Conservation (phyloP, 2,888 invertebrate genomes). For the Cantharis lateralis region DNA sequence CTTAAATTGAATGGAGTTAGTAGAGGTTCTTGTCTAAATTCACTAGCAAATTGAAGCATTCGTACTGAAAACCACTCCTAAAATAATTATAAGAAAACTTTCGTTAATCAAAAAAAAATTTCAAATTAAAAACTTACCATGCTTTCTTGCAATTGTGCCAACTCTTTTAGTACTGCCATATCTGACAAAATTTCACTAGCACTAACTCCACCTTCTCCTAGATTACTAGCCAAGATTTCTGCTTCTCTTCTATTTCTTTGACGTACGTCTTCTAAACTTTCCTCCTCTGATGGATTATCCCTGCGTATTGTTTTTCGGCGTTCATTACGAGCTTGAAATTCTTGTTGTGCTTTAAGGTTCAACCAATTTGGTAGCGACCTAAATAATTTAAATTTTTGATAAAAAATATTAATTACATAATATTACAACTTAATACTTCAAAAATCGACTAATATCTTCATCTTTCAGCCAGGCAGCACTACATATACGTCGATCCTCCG, state of each 20-base stretch:
- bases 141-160: conserved; percentile 91
- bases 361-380: conserved; percentile 80
- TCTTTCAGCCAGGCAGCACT: conserved; percentile 91
- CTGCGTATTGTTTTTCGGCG: conserved; percentile 51
- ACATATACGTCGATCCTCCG: conserved; percentile 78
- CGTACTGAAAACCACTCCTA: conserved; percentile 81
- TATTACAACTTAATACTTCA: conserved; percentile 64
- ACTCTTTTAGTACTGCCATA: conserved; percentile 76
- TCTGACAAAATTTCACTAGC: conserved; percentile 87
- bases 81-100: conserved; percentile 16
- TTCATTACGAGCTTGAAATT: conserved; percentile 52
- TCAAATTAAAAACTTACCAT: conserved; percentile 63
- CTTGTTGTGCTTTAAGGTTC: conserved; percentile 63
- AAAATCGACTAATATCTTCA: conserved; percentile 90
- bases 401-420: not conserved
- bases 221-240: conserved; percentile 88
- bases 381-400: conserved; percentile 19
- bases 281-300: conserved; percentile 67
- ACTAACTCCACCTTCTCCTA: conserved; percentile 82
- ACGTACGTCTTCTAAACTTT: conserved; percentile 78
- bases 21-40: conserved; percentile 59
- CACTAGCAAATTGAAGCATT: conserved; percentile 64
- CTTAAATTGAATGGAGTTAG: conserved; percentile 51
- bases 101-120: not conserved
- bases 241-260: conserved; percentile 86